These are phyloP conservation scores for Octonoba sinensis DNA, from an alignment of 2,888 invertebrate genomes.

Conservation along the genomic window DNA sequence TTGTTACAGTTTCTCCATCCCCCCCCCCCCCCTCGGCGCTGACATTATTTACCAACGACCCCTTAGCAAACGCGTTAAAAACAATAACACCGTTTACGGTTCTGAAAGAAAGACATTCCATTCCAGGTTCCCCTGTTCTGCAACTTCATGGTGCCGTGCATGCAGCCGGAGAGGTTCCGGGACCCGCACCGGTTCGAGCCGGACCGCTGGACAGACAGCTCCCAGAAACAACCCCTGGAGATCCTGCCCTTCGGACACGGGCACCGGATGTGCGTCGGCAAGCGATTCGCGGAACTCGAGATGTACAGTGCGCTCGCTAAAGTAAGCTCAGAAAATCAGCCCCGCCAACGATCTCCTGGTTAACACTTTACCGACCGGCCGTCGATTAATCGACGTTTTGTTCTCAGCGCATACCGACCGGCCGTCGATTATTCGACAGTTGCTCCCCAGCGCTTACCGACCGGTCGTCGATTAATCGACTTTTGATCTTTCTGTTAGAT, in stretches of 20 bases:
- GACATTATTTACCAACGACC: no score
- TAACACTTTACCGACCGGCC: no score
- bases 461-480: no score
- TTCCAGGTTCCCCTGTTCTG: conserved; percentile 50
- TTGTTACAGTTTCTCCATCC: no score
- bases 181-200: conserved; percentile 53
- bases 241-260: conserved; percentile 64
- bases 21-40: no score
- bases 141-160: conserved; percentile 56
- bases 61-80: no score
- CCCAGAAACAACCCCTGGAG: conserved; percentile 9
- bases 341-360: no score
- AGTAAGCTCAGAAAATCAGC: conserved; percentile 19
- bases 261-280: conserved; percentile 60
- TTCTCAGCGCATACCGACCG: no score
- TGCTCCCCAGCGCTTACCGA: neutral
- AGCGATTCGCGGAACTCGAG: conserved; percentile 61
- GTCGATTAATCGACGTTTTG: no score
- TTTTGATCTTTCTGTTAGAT: no score
- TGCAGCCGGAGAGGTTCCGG: conserved; percentile 25
- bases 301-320: conserved; percentile 55
- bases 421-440: neutral
- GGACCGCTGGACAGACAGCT: conserved; percentile 56
- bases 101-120: no score
- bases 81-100: no score